phyloP scores from a whole-genome alignment of 2,888 invertebrate genomes.

The Peribatodes rhomboidaria region DNA sequence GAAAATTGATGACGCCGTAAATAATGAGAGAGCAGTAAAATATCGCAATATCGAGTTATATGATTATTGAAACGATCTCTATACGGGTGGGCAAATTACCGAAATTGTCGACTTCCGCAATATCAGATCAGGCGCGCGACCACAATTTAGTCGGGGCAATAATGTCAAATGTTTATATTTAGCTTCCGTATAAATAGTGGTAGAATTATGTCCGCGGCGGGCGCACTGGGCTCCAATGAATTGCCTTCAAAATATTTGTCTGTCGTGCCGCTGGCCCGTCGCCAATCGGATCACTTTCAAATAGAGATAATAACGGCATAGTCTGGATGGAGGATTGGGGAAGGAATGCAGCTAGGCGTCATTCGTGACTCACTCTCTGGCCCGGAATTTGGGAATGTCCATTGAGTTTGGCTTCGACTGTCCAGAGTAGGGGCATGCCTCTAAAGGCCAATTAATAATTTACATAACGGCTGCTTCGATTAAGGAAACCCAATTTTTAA shows the following conservation, averaged over 20 bases:
- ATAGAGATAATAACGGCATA: constrained; percentile 66
- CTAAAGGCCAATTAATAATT: neutral
- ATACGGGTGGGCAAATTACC: constrained; percentile 47
- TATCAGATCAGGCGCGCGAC: constrained; percentile 52
- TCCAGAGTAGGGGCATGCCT: constrained; percentile 30
- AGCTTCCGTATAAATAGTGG: constrained; percentile 73
- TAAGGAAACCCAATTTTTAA: neutral
- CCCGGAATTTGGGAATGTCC: constrained; percentile 51
- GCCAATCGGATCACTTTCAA: constrained; percentile 84
- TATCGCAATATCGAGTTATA: constrained; percentile 27
- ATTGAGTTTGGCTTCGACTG: constrained; percentile 33
- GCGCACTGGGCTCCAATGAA: constrained; percentile 71
- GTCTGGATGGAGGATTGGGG: constrained; percentile 56
- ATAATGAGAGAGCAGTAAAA: constrained; percentile 29
- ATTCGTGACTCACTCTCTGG: constrained; percentile 53
- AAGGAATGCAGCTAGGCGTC: constrained; percentile 55
- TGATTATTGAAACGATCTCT: constrained; percentile 43
- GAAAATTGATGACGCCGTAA: constrained; percentile 10
- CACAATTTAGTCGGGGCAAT: constrained; percentile 63
- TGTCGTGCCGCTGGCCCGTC: constrained; percentile 74
- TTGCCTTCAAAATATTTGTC: constrained; percentile 83
- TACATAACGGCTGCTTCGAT: neutral
- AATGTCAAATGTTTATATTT: constrained; percentile 77
- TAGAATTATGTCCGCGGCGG: constrained; percentile 68
- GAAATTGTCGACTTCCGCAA: constrained; percentile 64